Conservation (phyloP, 1,140 invertebrate genomes). For the Bombus waltoni region DNA sequence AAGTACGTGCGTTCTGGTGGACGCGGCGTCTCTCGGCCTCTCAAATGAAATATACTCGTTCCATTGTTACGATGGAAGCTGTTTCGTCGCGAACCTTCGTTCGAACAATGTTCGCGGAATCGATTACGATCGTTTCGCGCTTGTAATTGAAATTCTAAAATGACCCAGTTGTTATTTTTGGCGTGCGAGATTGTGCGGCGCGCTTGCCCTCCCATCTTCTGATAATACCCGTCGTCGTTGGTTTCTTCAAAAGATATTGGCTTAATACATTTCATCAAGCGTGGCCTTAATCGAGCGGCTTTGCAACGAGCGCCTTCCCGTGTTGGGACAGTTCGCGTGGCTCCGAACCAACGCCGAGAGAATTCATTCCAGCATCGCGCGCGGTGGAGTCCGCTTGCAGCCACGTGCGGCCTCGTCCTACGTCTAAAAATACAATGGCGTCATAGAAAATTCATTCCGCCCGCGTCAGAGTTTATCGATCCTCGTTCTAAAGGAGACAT, state of each 20-base stretch:
- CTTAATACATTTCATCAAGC: slow-evolving; percentile 50
- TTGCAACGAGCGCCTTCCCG: slow-evolving; percentile 46
- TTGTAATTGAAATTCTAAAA: neutral
- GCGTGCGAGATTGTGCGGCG: neutral
- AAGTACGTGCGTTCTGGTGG: neutral
- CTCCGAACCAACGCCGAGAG: slow-evolving; percentile 17
- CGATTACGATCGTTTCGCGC: neutral
- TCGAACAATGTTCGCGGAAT: no score
- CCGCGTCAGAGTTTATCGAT: neutral
- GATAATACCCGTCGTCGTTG: slow-evolving; percentile 15
- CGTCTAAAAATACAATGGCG: neutral
- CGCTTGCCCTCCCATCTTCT: neutral
- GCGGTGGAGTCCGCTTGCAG: neutral
- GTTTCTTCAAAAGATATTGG: slow-evolving; percentile 56
- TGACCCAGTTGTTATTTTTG: slow-evolving; percentile 15
- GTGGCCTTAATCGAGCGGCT: slow-evolving; percentile 53
- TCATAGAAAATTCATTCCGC: neutral
- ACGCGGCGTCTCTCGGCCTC: no score
- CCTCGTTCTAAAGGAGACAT: neutral
- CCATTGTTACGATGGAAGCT: neutral
- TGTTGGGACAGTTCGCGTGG: slow-evolving; percentile 11
- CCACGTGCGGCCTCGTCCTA: neutral
- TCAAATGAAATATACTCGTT: neutral
- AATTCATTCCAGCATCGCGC: neutral
- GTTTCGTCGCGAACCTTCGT: neutral